Evolutionary conservation across 2,888 invertebrate species (phyloP).

Genomic region (Megalurothrips usitatus): DNA sequence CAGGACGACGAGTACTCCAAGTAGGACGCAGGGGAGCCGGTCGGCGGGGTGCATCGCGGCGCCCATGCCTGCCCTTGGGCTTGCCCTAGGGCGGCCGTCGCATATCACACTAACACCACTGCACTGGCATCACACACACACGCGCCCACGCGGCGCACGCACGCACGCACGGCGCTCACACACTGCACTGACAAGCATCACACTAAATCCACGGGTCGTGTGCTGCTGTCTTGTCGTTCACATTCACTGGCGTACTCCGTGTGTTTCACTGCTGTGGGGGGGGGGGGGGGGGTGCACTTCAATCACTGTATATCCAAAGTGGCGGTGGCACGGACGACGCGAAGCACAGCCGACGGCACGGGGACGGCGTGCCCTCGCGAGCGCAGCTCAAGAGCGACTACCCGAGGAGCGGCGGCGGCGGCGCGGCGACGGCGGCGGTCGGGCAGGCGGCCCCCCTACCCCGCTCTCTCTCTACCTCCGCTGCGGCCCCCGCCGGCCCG

Average conservation of each 20-base stretch:
- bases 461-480: not conserved
- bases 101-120: constrained; percentile 11
- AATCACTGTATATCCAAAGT: too few species aligned
- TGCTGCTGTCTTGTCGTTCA: not conserved
- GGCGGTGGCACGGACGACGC: not conserved
- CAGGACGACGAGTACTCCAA: not conserved
- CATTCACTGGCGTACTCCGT: not conserved
- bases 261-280: too few species aligned
- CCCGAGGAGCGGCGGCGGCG: not conserved
- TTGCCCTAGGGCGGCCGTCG: too few species aligned
- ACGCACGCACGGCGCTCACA: not conserved
- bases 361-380: not conserved
- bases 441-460: not conserved
- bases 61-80: not conserved
- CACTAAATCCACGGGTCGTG: too few species aligned
- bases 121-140: not conserved
- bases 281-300: too few species aligned
- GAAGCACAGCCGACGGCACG: not conserved
- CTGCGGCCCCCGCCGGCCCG: not conserved
- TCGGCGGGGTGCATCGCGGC: not conserved
- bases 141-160: not conserved
- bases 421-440: not conserved
- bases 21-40: not conserved
- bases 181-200: not conserved
- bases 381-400: constrained; percentile 21